These are phyloP conservation scores for Macrobrachium rosenbergii DNA, from an alignment of 1,140 invertebrate genomes.

Conservation along the genomic window DNA sequence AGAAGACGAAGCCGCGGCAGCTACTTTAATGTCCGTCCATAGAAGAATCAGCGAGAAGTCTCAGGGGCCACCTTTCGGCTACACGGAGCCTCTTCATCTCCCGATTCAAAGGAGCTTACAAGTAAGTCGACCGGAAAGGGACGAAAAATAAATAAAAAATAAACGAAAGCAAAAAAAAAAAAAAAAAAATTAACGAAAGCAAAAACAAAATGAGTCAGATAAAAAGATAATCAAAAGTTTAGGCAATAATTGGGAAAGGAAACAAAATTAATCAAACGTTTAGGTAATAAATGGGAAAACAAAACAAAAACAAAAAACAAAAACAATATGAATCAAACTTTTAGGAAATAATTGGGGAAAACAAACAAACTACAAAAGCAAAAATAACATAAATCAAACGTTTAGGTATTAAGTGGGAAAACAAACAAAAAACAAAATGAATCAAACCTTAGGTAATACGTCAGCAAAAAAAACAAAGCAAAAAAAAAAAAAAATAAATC, in stretches of 20 bases:
- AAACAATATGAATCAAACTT: not conserved
- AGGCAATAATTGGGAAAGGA: not conserved
- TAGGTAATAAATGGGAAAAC: not conserved
- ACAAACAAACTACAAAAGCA: not conserved
- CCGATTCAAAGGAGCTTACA: conserved; percentile 54
- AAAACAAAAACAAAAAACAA: no score
- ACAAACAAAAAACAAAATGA: not conserved
- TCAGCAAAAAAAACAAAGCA: not conserved
- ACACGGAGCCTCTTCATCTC: conserved; percentile 35
- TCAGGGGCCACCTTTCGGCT: conserved; percentile 3
- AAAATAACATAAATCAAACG: not conserved
- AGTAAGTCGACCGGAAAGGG: conserved; percentile 7
- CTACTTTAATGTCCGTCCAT: not conserved
- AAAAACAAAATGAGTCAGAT: not conserved
- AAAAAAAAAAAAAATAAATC: not conserved
- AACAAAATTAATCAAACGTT: not conserved
- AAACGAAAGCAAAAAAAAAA: not conserved
- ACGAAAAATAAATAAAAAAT: not conserved
- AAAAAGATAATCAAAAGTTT: not conserved
- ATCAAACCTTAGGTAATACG: not conserved
- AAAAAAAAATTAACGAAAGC: not conserved
- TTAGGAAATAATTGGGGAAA: not conserved
- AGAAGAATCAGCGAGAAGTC: not conserved
- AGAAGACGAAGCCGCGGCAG: not conserved
- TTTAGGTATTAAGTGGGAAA: no score